Conservation (phyloP, 2,888 invertebrate species). For the Machimus atricapillus region DNA sequence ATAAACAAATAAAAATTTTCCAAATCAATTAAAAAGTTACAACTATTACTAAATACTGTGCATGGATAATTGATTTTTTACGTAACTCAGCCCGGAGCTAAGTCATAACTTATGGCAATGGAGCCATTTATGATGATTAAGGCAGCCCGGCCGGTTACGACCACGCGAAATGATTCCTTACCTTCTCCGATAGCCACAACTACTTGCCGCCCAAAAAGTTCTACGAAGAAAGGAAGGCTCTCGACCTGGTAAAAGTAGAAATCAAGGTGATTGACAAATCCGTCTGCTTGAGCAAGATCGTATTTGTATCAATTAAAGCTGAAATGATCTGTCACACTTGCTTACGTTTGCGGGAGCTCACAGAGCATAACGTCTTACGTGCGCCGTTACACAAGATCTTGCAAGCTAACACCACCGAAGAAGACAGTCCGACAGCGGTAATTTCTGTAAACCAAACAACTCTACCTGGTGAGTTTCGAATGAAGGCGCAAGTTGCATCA, state of each 20-base stretch:
- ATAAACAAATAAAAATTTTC: too few relatives aligned
- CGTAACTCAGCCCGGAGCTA: background rate
- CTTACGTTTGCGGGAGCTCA: background rate
- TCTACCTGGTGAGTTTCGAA: background rate
- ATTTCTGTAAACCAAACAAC: background rate
- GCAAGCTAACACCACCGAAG: background rate
- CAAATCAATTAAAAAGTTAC: background rate
- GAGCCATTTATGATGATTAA: background rate
- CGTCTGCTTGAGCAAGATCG: background rate
- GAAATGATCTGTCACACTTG: constrained; percentile 1
- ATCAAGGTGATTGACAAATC: constrained; percentile 1
- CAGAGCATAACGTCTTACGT: constrained; percentile 14
- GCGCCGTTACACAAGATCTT: background rate
- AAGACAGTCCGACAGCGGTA: background rate
- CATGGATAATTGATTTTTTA: background rate
- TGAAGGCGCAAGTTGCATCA: background rate
- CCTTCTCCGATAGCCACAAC: too few relatives aligned
- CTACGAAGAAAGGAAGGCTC: background rate
- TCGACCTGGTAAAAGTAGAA: background rate
- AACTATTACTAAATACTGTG: background rate
- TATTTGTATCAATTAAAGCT: background rate
- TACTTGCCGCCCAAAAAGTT: background rate
- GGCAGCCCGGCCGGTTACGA: background rate
- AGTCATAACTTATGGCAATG: background rate
- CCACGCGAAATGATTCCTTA: background rate